phyloP scores from a whole-genome alignment of 2,888 invertebrate species.

The Meiosimyza platycephala region DNA sequence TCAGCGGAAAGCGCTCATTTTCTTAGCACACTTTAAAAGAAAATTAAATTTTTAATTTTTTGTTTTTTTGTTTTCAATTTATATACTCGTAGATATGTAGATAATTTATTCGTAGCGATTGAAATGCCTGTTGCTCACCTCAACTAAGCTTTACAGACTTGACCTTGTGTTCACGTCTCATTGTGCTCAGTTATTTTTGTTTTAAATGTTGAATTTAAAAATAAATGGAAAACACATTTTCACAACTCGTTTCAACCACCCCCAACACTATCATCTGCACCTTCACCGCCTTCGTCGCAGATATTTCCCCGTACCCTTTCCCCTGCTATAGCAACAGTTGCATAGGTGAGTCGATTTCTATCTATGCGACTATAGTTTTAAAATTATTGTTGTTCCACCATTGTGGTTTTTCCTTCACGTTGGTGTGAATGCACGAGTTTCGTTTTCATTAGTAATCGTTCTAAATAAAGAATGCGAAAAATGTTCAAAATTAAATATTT shows the following conservation, averaged over 20 bases:
- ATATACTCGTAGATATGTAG: background rate
- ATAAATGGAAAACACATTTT: constrained; percentile 6
- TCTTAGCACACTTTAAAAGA: background rate
- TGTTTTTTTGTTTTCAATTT: background rate
- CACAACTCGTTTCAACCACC: background rate
- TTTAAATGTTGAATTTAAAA: constrained; percentile 3
- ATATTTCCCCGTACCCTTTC: background rate
- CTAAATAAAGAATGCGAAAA: constrained; percentile 1
- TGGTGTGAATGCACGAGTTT: constrained; percentile 19
- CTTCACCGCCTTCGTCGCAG: background rate
- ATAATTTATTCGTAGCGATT: background rate
- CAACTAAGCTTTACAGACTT: background rate
- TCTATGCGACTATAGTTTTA: no score
- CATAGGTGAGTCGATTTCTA: no score
- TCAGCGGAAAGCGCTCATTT: constrained; percentile 18
- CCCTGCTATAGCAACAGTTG: background rate
- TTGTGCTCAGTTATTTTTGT: background rate
- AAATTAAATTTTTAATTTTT: constrained; percentile 4
- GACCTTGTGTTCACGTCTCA: constrained; percentile 21
- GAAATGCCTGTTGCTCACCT: constrained; percentile 6
- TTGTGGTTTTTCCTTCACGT: background rate
- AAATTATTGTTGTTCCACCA: no score
- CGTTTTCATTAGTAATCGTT: constrained; percentile 23
- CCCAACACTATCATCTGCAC: background rate
- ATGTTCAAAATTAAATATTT: background rate